Evolutionary conservation across 2,113 vertebrate species (phyloP).

Genomic region (Hucho hucho): DNA sequence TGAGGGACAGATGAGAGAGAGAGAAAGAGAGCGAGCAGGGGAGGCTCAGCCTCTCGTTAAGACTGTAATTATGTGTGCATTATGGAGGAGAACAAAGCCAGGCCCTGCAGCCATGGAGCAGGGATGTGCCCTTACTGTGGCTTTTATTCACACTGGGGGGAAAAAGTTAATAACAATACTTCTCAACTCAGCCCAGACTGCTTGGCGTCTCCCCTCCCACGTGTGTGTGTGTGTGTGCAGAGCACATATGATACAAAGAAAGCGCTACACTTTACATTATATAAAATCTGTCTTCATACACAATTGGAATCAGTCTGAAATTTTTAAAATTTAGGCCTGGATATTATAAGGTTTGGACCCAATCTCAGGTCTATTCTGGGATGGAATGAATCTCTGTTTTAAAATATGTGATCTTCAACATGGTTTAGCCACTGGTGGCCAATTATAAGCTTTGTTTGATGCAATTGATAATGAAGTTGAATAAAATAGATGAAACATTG

Average conservation of each 20-base stretch:
- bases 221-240: slow-evolving; percentile 24
- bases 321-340: not conserved
- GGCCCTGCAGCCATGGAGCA: slow-evolving; percentile 61
- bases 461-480: not conserved
- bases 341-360: not conserved
- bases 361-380: not conserved
- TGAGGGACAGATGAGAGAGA: slow-evolving; percentile 28
- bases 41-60: slow-evolving; percentile 36
- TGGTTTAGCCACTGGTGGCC: not conserved
- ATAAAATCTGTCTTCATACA: not conserved
- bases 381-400: no score
- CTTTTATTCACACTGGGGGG: slow-evolving; percentile 63
- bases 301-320: not conserved
- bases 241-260: not conserved
- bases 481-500: not conserved
- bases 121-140: slow-evolving; percentile 56
- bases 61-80: slow-evolving; percentile 73
- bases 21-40: slow-evolving; percentile 11
- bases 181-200: slow-evolving; percentile 65
- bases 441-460: not conserved
- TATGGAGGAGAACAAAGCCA: slow-evolving; percentile 67
- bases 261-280: not conserved
- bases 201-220: slow-evolving; percentile 68
- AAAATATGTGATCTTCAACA: not conserved
- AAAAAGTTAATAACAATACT: slow-evolving; percentile 73